Percentiles rank a stretch among this genome's conserved stretches.
phyloP scores from a whole-genome alignment of 2,797 vertebrate species.

The Carapus acus region DNA sequence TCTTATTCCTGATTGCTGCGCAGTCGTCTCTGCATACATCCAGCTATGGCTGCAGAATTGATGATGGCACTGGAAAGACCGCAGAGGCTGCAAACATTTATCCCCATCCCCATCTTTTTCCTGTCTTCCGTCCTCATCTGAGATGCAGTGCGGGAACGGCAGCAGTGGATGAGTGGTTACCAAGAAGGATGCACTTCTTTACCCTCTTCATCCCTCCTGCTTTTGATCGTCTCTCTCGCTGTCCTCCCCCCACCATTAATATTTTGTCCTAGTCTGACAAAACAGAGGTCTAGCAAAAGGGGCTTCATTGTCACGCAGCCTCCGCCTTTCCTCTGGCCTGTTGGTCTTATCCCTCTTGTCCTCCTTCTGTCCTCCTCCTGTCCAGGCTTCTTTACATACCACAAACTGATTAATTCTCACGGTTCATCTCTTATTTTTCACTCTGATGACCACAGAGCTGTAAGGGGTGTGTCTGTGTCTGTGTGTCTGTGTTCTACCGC shows the following conservation, averaged over 20 bases:
- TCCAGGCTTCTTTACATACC: neutral
- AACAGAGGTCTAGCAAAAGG: neutral
- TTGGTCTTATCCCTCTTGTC: neutral
- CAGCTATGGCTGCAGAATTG: neutral
- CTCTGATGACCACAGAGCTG: no score
- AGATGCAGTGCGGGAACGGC: neutral
- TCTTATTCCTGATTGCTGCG: neutral
- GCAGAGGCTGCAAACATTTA: neutral
- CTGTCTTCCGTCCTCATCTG: neutral
- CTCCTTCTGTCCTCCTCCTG: neutral
- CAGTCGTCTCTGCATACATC: neutral
- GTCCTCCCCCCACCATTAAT: neutral
- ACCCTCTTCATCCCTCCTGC: neutral
- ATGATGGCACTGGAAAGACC: no score
- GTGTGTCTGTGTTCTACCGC: no score
- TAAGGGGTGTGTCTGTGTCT: no score
- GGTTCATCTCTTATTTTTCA: no score
- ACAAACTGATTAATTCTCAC: no score
- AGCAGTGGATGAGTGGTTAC: no score
- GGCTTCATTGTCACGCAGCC: neutral
- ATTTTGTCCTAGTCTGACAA: neutral
- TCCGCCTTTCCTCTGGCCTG: neutral
- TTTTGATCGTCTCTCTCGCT: neutral
- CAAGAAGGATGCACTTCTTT: neutral
- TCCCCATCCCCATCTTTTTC: neutral